A percentile compares a stretch with the other conserved stretches of the same genome.
phyloP scores from a whole-genome alignment of 2,797 vertebrate genomes.

The Aselliscus stoliczkanus region DNA sequence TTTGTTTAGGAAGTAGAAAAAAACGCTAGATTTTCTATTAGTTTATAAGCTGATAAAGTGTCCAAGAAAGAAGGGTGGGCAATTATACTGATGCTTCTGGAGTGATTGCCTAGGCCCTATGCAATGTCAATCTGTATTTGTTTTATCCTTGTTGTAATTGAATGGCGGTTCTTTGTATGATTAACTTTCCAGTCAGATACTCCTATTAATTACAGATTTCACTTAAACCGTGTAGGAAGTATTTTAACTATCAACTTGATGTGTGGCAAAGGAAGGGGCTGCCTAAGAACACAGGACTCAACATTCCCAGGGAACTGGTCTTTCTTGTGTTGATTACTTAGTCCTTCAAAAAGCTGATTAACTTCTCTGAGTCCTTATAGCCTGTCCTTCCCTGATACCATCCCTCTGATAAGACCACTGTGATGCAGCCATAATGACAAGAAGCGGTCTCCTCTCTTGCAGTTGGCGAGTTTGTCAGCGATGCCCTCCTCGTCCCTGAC shows the following conservation, averaged over 20 bases:
- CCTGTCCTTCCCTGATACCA: not conserved
- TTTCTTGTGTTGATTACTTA: not conserved
- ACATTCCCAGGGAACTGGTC: not conserved
- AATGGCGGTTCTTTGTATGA: not conserved
- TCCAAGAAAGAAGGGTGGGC: not conserved
- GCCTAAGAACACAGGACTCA: not conserved
- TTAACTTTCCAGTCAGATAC: not conserved
- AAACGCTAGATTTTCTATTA: not conserved
- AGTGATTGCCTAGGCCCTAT: not conserved
- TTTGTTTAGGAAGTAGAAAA: not conserved
- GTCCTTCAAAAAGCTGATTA: not conserved
- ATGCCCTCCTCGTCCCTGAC: conserved; percentile 96
- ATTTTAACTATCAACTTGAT: not conserved
- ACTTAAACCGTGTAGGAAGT: not conserved
- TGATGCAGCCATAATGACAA: not conserved
- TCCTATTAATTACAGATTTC: not conserved
- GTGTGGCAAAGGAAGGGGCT: not conserved
- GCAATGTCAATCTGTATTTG: not conserved
- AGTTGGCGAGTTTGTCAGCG: conserved; percentile 99
- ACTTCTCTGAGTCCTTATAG: not conserved
- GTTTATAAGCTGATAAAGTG: not conserved
- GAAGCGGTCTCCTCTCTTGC: conserved; percentile 61
- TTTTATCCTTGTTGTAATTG: not conserved
- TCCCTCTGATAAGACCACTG: not conserved
- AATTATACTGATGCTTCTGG: not conserved